Evolutionary conservation across 2,888 invertebrate genomes (phyloP).

Genomic region (Galeruca laticollis): DNA sequence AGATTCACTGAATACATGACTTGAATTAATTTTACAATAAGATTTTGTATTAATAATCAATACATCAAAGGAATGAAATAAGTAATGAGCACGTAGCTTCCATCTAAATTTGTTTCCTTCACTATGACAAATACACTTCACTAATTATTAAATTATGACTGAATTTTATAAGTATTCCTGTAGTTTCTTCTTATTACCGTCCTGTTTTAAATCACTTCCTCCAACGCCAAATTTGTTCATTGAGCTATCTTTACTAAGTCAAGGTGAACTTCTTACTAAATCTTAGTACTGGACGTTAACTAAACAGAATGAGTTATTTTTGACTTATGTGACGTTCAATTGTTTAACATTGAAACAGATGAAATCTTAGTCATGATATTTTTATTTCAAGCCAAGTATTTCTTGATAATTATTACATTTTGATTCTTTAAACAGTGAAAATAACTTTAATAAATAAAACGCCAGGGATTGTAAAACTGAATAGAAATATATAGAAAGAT

Average conservation of each 20-base stretch:
- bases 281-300: constrained; percentile 3
- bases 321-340: background rate
- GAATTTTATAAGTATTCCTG: background rate
- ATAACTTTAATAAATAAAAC: background rate
- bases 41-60: no score
- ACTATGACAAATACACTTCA: no score
- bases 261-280: constrained; percentile 30
- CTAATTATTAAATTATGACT: background rate
- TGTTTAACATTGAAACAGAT: background rate
- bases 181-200: background rate
- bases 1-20: no score
- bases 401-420: background rate
- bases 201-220: background rate
- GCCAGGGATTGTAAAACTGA: no score
- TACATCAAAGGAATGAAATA: no score
- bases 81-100: no score
- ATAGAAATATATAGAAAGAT: no score
- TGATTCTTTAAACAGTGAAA: background rate
- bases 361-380: background rate
- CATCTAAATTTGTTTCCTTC: no score
- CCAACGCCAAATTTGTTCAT: background rate
- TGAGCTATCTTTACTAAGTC: constrained; percentile 17
- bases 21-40: no score
- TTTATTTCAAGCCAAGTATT: background rate
- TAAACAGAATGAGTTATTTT: constrained; percentile 1